Conservation (phyloP, 1,140 invertebrate genomes). For the Drosophila grimshawi region DNA sequence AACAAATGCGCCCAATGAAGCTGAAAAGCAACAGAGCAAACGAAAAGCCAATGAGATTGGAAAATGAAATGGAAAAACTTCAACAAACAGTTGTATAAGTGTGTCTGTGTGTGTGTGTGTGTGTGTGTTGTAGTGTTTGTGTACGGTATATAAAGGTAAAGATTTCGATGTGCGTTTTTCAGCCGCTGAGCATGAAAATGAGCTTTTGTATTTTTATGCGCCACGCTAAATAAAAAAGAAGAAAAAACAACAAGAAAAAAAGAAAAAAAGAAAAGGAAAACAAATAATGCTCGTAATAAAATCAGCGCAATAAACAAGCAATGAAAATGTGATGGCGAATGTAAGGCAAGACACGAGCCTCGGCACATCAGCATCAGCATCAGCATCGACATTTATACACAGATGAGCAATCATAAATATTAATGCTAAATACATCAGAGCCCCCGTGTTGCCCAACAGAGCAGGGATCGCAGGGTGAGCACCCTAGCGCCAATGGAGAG, state of each 20-base stretch:
- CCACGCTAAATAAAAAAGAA: slow-evolving; percentile 66
- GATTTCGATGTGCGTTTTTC: slow-evolving; percentile 59
- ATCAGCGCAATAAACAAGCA: slow-evolving; percentile 78
- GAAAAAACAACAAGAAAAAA: not conserved
- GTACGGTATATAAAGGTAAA: slow-evolving; percentile 42
- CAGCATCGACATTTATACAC: slow-evolving; percentile 51
- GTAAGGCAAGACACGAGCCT: slow-evolving; percentile 4
- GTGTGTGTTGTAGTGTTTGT: slow-evolving; percentile 21
- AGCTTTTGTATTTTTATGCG: slow-evolving; percentile 69
- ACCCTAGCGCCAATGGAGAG: too few species aligned
- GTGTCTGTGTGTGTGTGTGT: slow-evolving; percentile 18
- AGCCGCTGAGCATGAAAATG: slow-evolving; percentile 77
- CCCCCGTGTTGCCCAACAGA: not conserved
- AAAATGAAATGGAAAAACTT: slow-evolving; percentile 78
- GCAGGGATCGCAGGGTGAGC: too few species aligned
- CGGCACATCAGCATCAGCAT: slow-evolving; percentile 4
- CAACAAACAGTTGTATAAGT: slow-evolving; percentile 25
- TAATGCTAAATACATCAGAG: slow-evolving; percentile 74
- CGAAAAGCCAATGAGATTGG: slow-evolving; percentile 65
- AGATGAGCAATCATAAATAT: slow-evolving; percentile 81
- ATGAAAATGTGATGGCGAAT: slow-evolving; percentile 58
- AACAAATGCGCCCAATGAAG: slow-evolving; percentile 78
- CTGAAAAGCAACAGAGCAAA: slow-evolving; percentile 62
- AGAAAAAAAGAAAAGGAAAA: not conserved
- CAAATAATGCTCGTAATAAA: slow-evolving; percentile 68